Base-by-base conservation (phyloP, 2,888 invertebrate genomes). In the Gymnocheta viridis region DNA sequence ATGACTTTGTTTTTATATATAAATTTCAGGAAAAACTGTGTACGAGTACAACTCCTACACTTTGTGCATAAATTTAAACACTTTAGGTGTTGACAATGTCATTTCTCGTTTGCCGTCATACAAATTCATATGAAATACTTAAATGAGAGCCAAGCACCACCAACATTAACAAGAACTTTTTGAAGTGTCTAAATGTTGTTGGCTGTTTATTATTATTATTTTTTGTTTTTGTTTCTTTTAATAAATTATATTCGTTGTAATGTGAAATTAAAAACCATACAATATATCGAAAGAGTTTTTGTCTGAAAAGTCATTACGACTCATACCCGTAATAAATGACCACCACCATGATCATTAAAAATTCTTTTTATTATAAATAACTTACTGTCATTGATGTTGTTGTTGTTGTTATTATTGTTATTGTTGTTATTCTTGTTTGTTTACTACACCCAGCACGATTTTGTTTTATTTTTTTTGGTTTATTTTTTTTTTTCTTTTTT, bases 21-120 rank as follows among this genome's bases (percentile, higher is more conserved):
- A n/a, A n/a, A n/a, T 58, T 54, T 66, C 44, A 17, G 32, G 56
- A 51, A 73, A 41, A 51, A 60, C 35, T 60, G 12, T 54, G 51
- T 47, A 72, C 24, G 12, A 44, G 51, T 47, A 72, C 24, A 51
- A 62, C 81, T 60, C 81, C 81, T 74, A 81, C 81, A 81, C 74
- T 44, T 62, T 54, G 17, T 69, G 81, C 81, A 81, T 81, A 74
- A 81, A 81, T 81, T 74, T 74, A 27, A 81, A 69, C 81, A 69
- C 44, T 81, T 72, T 41, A 81, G 74, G 81, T 81, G 81, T 74
- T 74, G 81, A 81, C 81, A 81, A 81, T 74, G 81, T 74, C 81
- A 81, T 62, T 81, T 81, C 81, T 51, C 69, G 74, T 69, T 81
- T 67, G 69, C 74, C 81, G 41, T 74, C 81, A 69, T 44, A 62